Evolutionary conservation across 2,888 invertebrate genomes (phyloP).

Genomic region (Leucoma salicis): DNA sequence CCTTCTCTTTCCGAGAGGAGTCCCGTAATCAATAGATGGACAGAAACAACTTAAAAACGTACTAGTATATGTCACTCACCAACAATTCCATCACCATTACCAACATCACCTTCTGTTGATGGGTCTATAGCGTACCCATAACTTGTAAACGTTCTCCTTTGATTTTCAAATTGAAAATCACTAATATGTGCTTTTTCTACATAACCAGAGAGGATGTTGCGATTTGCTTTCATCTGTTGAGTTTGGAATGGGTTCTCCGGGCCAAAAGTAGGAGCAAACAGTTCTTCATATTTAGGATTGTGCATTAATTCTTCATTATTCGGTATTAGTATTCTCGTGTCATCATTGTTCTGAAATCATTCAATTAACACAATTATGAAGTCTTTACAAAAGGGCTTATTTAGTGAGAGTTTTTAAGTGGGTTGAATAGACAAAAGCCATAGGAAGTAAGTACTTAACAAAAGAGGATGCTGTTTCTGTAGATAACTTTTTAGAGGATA

Average conservation of each 20-base stretch:
- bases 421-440: too few relatives aligned
- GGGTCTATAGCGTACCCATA: constrained; percentile 98
- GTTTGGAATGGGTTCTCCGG: constrained; percentile 97
- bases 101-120: constrained; percentile 85
- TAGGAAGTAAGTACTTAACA: too few relatives aligned
- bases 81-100: constrained; percentile 72
- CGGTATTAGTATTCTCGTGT: constrained; percentile 88
- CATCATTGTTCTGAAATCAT: constrained; percentile 85
- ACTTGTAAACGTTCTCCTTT: constrained; percentile 95
- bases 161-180: constrained; percentile 98
- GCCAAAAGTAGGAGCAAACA: constrained; percentile 95
- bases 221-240: constrained; percentile 91
- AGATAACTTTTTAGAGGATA: too few relatives aligned
- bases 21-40: too few relatives aligned
- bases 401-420: too few relatives aligned
- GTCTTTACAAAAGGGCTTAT: too few relatives aligned
- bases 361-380: neutral
- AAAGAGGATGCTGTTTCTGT: too few relatives aligned
- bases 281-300: constrained; percentile 97
- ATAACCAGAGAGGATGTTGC: constrained; percentile 96
- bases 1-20: too few relatives aligned
- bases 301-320: constrained; percentile 91
- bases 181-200: constrained; percentile 97
- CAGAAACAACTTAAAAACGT: neutral
- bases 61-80: constrained; percentile 49